phyloP scores from a whole-genome alignment of 2,113 vertebrate genomes.

The Stictonetta naevosa region DNA sequence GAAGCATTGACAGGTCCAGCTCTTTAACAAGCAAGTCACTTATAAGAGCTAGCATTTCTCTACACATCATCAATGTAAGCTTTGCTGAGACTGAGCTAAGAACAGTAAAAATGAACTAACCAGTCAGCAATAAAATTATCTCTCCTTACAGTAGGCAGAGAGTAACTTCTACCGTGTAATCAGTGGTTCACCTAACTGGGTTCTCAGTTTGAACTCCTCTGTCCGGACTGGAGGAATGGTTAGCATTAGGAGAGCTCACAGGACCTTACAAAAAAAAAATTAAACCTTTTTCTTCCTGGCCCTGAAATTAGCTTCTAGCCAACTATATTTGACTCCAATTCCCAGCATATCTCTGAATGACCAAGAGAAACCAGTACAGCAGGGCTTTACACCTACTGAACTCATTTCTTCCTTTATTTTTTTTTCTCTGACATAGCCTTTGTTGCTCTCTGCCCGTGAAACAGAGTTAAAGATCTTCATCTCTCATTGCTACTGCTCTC shows the following conservation, averaged over 20 bases:
- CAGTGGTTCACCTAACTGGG: neutral
- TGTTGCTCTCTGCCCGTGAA: neutral
- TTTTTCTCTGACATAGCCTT: neutral
- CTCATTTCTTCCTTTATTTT: neutral
- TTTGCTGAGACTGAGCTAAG: neutral
- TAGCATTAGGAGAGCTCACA: neutral
- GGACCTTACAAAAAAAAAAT: neutral
- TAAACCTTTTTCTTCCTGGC: neutral
- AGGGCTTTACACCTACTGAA: neutral
- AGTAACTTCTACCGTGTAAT: neutral
- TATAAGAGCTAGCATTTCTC: neutral
- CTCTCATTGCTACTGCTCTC: neutral
- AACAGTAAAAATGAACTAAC: neutral
- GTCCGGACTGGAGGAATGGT: neutral
- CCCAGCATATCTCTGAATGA: neutral
- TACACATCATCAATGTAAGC: accelerated
- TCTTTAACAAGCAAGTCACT: neutral
- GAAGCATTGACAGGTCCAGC: neutral
- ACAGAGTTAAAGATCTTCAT: neutral
- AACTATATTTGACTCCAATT: neutral
- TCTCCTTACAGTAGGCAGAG: neutral
- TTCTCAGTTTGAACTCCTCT: neutral
- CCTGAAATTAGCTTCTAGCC: neutral
- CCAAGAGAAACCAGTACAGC: neutral
- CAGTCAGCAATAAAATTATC: neutral